Conservation (phyloP, 2,888 invertebrate species). For the Muscina levida region DNA sequence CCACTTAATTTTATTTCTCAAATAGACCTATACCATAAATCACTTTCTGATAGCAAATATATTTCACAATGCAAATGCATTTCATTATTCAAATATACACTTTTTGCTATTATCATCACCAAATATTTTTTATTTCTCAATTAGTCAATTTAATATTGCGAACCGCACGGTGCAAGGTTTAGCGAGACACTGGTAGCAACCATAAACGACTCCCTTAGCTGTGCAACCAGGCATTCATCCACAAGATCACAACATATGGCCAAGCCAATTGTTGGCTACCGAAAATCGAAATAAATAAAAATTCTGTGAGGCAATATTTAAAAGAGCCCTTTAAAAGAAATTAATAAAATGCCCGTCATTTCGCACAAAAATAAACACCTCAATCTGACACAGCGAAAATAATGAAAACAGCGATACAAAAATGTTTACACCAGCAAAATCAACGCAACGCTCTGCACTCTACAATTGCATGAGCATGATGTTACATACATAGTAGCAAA, state of each 20-base stretch:
- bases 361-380: slow-evolving; percentile 39
- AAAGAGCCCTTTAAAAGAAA: slow-evolving; percentile 54
- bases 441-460: slow-evolving; percentile 28
- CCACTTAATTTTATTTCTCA: too few relatives aligned
- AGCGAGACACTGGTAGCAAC: slow-evolving; percentile 35
- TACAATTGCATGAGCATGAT: too few relatives aligned
- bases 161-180: slow-evolving; percentile 41
- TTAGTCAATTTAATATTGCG: background rate
- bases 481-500: too few relatives aligned
- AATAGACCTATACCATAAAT: too few relatives aligned
- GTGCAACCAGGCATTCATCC: slow-evolving; percentile 44
- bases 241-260: slow-evolving; percentile 44
- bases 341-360: slow-evolving; percentile 28
- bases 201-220: slow-evolving; percentile 50
- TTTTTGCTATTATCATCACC: background rate
- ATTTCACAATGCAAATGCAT: too few relatives aligned
- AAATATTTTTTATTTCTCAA: background rate
- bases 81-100: too few relatives aligned
- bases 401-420: background rate
- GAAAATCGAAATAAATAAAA: slow-evolving; percentile 38
- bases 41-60: too few relatives aligned
- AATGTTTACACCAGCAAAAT: background rate
- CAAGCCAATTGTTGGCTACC: background rate
- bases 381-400: slow-evolving; percentile 17
- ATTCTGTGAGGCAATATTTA: too few relatives aligned